Evolutionary conservation across 2,113 vertebrate genomes (phyloP).

Genomic region (Pygoscelis antarcticus): DNA sequence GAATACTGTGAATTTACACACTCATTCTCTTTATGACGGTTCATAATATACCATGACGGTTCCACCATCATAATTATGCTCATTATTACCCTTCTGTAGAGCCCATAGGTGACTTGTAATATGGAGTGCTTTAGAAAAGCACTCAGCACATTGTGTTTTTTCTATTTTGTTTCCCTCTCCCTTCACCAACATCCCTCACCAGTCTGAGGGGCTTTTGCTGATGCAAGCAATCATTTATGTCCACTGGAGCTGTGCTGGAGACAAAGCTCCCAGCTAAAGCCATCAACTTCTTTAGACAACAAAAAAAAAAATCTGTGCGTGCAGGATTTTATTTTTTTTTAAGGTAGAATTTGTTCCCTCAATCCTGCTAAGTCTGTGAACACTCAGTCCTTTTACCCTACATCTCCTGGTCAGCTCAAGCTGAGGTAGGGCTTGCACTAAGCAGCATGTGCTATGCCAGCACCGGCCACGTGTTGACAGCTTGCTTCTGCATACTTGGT

Average conservation of each 20-base stretch:
- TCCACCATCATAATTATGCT: not conserved
- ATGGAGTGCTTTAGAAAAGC: not conserved
- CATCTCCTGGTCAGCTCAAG: not conserved
- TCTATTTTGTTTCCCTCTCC: not conserved
- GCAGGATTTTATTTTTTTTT: too few relatives aligned
- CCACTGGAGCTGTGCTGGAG: not conserved
- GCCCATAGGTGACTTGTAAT: not conserved
- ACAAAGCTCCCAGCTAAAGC: not conserved
- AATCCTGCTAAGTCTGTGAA: not conserved
- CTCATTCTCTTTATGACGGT: not conserved
- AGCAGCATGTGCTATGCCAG: not conserved
- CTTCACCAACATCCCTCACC: not conserved
- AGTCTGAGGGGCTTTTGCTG: not conserved
- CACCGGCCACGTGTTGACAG: accelerated
- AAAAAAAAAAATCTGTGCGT: not conserved
- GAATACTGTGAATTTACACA: not conserved
- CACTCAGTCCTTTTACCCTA: not conserved
- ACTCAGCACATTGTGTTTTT: not conserved
- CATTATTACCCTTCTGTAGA: not conserved
- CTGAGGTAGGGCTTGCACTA: not conserved
- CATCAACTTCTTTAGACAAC: not conserved
- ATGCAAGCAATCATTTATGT: not conserved
- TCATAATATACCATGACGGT: too few relatives aligned
- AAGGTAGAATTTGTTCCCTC: not conserved
- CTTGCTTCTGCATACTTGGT: not conserved